Percentiles rank a stretch among this genome's conserved stretches.
Evolutionary conservation across 1,140 invertebrate genomes (phyloP).

Genomic region (Drosophila littoralis): DNA sequence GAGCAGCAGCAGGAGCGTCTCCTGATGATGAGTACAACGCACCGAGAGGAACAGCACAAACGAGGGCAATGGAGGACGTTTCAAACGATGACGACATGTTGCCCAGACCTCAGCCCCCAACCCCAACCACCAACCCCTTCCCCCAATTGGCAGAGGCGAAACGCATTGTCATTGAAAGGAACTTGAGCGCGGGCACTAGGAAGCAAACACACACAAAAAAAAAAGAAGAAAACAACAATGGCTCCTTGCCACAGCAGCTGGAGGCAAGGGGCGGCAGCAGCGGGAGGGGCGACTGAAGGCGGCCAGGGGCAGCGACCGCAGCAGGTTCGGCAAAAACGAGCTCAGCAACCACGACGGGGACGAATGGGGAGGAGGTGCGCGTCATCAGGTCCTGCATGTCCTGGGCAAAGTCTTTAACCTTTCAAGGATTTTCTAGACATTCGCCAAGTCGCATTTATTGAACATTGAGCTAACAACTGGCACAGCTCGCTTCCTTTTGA

Average conservation of each 20-base stretch:
- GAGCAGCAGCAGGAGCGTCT: constrained; percentile 5
- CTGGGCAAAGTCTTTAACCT: constrained; percentile 80
- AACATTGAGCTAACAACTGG: constrained; percentile 40
- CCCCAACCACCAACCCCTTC: background rate
- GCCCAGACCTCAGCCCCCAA: background rate
- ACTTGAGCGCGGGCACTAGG: constrained; percentile 64
- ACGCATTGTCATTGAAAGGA: constrained; percentile 82
- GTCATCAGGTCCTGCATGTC: constrained; percentile 55
- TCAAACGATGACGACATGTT: constrained; percentile 40
- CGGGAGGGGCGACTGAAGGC: constrained; percentile 25
- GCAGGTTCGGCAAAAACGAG: constrained; percentile 67
- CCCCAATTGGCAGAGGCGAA: constrained; percentile 22
- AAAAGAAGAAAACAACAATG: constrained; percentile 40
- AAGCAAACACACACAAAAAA: constrained; percentile 3
- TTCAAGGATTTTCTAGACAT: constrained; percentile 79
- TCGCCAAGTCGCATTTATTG: constrained; percentile 47
- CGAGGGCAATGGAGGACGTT: constrained; percentile 17
- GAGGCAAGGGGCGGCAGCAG: background rate
- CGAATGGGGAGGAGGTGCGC: constrained; percentile 29
- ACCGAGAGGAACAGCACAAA: constrained; percentile 23
- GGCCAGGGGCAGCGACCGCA: constrained; percentile 80
- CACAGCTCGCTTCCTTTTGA: constrained; percentile 16
- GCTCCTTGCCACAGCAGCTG: constrained; percentile 2
- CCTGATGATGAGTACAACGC: constrained; percentile 45
- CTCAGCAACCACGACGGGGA: constrained; percentile 50